A percentile compares a stretch with the other conserved stretches of the same genome.
Conservation (phyloP, 2,113 vertebrate genomes). For the Laticauda colubrina region DNA sequence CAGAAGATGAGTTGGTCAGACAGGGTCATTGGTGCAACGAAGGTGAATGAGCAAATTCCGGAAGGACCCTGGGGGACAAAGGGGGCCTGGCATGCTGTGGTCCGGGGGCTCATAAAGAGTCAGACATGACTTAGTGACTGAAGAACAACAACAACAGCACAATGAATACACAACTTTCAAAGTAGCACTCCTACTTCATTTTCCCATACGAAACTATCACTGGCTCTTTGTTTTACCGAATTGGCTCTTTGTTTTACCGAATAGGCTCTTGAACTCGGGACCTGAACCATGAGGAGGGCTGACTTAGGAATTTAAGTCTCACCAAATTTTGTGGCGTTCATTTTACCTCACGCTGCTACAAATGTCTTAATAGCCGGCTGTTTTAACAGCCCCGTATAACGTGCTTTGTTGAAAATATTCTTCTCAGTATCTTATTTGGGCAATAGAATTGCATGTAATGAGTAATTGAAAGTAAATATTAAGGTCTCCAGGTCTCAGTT, state of each 20-base stretch:
- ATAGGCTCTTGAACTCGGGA: not conserved
- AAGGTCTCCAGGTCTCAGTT: not conserved
- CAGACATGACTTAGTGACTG: no score
- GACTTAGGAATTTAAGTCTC: not conserved
- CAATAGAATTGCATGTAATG: conserved; percentile 7
- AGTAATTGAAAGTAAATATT: conserved; percentile 41
- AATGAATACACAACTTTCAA: not conserved
- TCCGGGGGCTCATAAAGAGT: no score
- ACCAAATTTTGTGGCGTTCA: not conserved
- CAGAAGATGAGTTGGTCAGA: no score
- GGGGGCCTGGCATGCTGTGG: no score
- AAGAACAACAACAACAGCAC: not conserved
- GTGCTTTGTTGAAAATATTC: not conserved
- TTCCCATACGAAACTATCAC: not conserved
- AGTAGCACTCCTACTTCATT: not conserved
- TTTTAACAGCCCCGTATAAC: not conserved
- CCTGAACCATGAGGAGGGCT: not conserved
- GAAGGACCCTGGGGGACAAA: no score
- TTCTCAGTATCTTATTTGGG: not conserved
- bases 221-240: not conserved
- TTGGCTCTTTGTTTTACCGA: not conserved
- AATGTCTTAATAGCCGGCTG: not conserved
- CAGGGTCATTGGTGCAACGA: no score
- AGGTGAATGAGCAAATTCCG: no score
- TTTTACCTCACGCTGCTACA: not conserved